phyloP scores from a whole-genome alignment of 1,140 invertebrate genomes.

The Delia radicum region DNA sequence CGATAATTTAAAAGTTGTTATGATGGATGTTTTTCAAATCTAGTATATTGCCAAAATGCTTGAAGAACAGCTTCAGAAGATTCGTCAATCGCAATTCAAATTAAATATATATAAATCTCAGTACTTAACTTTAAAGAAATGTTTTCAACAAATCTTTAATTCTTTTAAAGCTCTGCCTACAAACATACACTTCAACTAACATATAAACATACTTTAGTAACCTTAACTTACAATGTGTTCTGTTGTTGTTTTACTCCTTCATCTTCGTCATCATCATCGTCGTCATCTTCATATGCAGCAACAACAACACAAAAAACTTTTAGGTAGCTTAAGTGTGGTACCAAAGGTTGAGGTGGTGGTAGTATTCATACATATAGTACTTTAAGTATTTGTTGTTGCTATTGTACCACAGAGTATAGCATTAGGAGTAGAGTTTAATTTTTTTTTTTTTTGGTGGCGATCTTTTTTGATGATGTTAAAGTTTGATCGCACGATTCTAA shows the following conservation, averaged over 20 bases:
- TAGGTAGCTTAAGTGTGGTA: constrained; percentile 32
- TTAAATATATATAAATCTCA: no score
- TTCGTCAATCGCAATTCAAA: no score
- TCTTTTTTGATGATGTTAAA: constrained; percentile 17
- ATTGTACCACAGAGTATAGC: neutral
- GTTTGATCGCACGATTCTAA: constrained; percentile 40
- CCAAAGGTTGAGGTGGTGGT: constrained; percentile 20
- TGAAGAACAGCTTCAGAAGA: no score
- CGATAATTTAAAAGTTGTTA: no score
- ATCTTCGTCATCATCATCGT: neutral
- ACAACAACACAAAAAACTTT: no score
- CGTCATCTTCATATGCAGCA: neutral
- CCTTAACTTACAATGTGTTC: constrained; percentile 19
- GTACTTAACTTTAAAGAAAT: no score
- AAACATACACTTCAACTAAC: neutral
- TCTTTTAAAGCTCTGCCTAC: no score
- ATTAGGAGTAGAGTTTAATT: neutral
- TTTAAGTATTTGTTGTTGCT: constrained; percentile 36
- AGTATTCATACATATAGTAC: constrained; percentile 37
- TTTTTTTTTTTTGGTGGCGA: neutral
- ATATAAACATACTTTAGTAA: constrained; percentile 11
- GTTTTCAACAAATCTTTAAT: no score
- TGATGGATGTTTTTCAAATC: no score
- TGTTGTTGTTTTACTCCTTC: neutral
- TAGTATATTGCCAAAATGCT: no score